Percentiles rank a stretch among this genome's conserved stretches.
These are phyloP conservation scores for Crotalus tigris DNA, from an alignment of 2,113 vertebrate species.

Conservation along the genomic window DNA sequence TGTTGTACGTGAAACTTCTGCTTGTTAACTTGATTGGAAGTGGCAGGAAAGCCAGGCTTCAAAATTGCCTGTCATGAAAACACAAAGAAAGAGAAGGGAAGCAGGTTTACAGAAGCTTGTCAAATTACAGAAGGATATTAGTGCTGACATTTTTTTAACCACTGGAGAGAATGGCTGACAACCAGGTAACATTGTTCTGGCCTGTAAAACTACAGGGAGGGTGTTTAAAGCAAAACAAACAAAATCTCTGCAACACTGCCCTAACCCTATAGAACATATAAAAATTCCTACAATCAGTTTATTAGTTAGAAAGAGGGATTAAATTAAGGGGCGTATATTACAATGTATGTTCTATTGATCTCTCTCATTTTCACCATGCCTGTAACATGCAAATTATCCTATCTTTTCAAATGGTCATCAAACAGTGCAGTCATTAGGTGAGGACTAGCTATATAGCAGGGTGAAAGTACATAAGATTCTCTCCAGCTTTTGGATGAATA, in stretches of 20 bases:
- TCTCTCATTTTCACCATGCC: background rate
- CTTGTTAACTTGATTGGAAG: constrained; percentile 40
- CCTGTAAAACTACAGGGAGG: background rate
- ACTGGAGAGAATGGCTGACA: constrained; percentile 26
- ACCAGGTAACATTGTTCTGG: constrained; percentile 17
- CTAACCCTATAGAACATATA: background rate
- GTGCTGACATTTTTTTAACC: constrained; percentile 43
- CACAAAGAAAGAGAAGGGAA: constrained; percentile 39
- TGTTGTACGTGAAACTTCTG: constrained; percentile 34
- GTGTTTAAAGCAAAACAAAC: constrained; percentile 10
- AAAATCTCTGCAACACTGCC: background rate
- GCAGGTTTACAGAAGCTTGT: background rate
- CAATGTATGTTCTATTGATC: constrained; percentile 13
- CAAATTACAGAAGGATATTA: constrained; percentile 30
- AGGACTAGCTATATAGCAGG: background rate
- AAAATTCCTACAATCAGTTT: constrained; percentile 29
- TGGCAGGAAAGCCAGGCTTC: constrained; percentile 23
- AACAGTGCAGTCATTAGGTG: background rate
- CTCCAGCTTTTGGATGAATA: background rate
- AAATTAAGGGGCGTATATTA: constrained; percentile 39
- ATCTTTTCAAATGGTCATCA: background rate
- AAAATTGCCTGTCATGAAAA: constrained; percentile 25
- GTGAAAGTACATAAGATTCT: background rate
- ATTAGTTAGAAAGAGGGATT: constrained; percentile 35
- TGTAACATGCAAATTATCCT: background rate